Percentiles rank a stretch among this genome's conserved stretches.
Evolutionary conservation across 2,797 vertebrate genomes (phyloP).

Genomic region (Chloroceryle amazona): DNA sequence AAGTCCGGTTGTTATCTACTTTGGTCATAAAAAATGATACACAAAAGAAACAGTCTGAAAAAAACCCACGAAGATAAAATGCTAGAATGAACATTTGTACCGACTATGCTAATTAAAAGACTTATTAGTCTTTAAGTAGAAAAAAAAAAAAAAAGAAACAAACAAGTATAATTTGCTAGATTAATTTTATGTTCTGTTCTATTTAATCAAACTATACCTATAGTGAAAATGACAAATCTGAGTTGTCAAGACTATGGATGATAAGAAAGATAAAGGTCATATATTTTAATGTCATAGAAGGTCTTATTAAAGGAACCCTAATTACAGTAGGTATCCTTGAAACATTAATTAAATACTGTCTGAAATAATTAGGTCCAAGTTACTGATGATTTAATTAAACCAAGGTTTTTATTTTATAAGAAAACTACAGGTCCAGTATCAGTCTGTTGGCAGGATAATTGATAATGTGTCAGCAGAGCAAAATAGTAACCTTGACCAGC

Average conservation of each 20-base stretch:
- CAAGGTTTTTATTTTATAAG: constrained; percentile 88
- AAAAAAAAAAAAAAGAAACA: constrained; percentile 86
- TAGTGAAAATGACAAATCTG: constrained; percentile 94
- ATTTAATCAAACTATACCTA: constrained; percentile 89
- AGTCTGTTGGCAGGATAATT: constrained; percentile 92
- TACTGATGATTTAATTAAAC: constrained; percentile 97
- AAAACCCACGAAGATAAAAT: constrained; percentile 87
- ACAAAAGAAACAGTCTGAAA: constrained; percentile 83
- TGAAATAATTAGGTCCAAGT: constrained; percentile 95
- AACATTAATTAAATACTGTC: constrained; percentile 99
- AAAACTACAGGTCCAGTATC: constrained; percentile 87
- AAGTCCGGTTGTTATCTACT: constrained; percentile 88
- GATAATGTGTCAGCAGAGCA: constrained; percentile 86
- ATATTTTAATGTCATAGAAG: constrained; percentile 94
- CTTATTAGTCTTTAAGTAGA: constrained; percentile 86
- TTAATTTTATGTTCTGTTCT: constrained; percentile 93
- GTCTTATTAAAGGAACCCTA: constrained; percentile 96
- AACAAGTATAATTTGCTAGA: constrained; percentile 97
- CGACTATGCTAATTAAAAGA: constrained; percentile 89
- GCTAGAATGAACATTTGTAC: constrained; percentile 81
- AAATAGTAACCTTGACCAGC: constrained; percentile 92
- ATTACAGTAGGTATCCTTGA: constrained; percentile 97
- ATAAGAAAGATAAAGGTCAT: constrained; percentile 97
- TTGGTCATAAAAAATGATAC: constrained; percentile 88
- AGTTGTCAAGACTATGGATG: constrained; percentile 88